Conservation (phyloP, 92 coral and sea anemone species). For the Parazoanthus swiftii region DNA sequence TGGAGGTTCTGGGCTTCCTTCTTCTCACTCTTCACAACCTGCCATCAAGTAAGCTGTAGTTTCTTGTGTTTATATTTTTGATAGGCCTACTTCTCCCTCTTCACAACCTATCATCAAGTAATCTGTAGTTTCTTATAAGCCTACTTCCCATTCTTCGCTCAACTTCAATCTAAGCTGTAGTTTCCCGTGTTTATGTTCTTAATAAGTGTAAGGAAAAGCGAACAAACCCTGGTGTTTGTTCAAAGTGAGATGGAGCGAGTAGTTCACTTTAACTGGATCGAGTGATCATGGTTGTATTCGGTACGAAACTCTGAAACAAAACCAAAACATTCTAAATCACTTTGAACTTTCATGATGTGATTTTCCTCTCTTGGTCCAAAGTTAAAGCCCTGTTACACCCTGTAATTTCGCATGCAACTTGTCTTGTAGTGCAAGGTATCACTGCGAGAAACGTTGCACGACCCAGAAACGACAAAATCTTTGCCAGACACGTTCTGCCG, state of each 20-base stretch:
- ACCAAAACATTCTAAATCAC: no score
- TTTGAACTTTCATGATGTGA: no score
- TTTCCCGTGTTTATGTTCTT: neutral
- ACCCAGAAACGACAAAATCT: no score
- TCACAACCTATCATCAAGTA: conserved; percentile 88
- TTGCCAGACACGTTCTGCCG: no score
- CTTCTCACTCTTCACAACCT: conserved; percentile 88
- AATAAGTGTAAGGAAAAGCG: neutral
- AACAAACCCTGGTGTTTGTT: no score
- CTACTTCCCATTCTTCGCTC: conserved; percentile 83
- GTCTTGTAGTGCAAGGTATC: no score
- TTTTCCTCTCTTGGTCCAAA: no score
- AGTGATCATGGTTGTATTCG: neutral
- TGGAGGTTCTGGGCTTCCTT: conserved; percentile 84
- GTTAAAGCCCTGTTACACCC: no score
- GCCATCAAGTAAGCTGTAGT: conserved; percentile 70
- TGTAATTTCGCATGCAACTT: no score
- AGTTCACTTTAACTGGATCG: neutral
- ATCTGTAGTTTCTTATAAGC: conserved; percentile 11
- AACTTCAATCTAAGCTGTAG: conserved; percentile 74
- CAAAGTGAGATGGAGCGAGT: neutral
- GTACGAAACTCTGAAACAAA: no score
- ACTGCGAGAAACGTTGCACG: no score
- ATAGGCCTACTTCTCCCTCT: conserved; percentile 58
- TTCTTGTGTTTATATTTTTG: neutral